Base-by-base conservation (phyloP, 2,113 vertebrate genomes). In the Sylvietta virens region DNA sequence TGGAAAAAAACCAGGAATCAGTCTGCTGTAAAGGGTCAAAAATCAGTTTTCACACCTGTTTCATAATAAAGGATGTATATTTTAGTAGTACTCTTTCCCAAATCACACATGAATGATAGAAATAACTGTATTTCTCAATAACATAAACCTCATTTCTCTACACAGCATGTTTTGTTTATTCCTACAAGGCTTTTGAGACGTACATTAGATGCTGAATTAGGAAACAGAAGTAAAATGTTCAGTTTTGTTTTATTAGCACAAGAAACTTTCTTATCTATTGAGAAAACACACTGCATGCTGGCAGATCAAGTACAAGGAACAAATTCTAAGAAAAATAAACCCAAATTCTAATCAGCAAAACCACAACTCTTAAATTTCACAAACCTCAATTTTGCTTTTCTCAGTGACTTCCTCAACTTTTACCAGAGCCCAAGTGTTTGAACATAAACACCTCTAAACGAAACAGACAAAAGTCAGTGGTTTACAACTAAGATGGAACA, bases 171-270 rank as follows among this genome's bases (percentile, higher is more conserved):
- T 31, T n/a, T 48, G 10, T 53, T 90, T 91, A 50, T 73, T 83
- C 11, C 31, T 51, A n/a, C 12, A 53, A 70, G 23, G 30, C 44
- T 88, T 92, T 86, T 1, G 1, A 91, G 54, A 77, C 14, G 35
- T 30, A 90, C 11, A 42, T 44, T 88, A 80, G 22, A 66, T 24
- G 69, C 0, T 30, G 30, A 73, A 22, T 66, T 53, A 74, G 60
- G 67, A 95, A 95, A 90, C 26, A 83, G 40, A 91, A 86, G 40
- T 26, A 61, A 50, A 18, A 67, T 85, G 48, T 56, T 88, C 51
- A 71, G 28, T 67, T 95, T 88, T 74, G 20, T 28, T 95, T 95
- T 83, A 95, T 86, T 93, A 74, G 44, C 60, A 85, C 14, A 90
- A 57, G 64, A 66, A 77, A 69, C 28, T 88, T 90, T 65, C 58